phyloP scores from a whole-genome alignment of 2,797 vertebrate genomes.

The Diglossa cyanea region DNA sequence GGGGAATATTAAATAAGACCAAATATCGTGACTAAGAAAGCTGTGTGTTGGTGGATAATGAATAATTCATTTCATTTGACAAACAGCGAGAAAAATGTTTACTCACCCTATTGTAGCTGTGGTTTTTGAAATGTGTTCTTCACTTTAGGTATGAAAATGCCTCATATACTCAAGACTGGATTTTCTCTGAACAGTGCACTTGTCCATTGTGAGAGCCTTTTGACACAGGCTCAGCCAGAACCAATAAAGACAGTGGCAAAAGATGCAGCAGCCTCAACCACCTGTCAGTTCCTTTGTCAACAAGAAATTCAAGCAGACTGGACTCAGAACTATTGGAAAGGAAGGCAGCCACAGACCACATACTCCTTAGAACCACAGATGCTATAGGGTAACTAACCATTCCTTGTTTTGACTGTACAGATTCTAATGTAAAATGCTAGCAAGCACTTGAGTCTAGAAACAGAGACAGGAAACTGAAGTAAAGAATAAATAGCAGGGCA shows the following conservation, averaged over 20 bases:
- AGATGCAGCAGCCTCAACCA: constrained; percentile 27
- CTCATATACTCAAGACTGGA: background rate
- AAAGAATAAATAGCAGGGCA: background rate
- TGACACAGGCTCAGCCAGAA: constrained; percentile 39
- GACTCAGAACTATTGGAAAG: constrained; percentile 25
- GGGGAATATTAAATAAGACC: background rate
- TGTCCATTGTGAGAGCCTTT: constrained; percentile 17
- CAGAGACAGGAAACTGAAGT: background rate
- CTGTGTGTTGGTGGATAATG: background rate
- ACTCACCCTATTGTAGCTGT: constrained; percentile 21
- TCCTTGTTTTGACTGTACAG: background rate
- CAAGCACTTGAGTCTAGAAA: background rate
- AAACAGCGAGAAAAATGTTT: constrained; percentile 17
- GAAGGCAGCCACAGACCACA: constrained; percentile 32
- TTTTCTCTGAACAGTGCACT: constrained; percentile 32
- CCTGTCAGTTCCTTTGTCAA: constrained; percentile 28
- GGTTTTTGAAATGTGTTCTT: constrained; percentile 31
- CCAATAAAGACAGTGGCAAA: constrained; percentile 17
- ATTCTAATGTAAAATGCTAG: background rate
- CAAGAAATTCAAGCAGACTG: constrained; percentile 42
- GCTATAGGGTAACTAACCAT: background rate
- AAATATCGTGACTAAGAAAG: background rate
- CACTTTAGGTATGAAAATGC: constrained; percentile 27
- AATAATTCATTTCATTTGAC: constrained; percentile 5
- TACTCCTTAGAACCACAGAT: background rate